Conservation (phyloP, 2,113 vertebrate species). For the Neotoma lepida region DNA sequence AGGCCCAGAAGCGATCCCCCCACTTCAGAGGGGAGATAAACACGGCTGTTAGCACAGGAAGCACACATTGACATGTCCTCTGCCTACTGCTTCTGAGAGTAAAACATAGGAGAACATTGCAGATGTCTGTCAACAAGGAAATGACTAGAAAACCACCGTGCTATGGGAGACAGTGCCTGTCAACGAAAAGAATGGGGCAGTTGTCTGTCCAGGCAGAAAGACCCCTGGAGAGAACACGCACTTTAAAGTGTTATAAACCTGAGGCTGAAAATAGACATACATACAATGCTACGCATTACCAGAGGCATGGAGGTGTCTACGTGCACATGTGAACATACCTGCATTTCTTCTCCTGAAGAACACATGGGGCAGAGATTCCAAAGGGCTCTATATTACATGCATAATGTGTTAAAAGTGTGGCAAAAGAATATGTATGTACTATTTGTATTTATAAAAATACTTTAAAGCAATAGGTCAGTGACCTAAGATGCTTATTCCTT, state of each 20-base stretch:
- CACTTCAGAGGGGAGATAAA: background rate
- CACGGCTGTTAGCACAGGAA: rapidly evolving
- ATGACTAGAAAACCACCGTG: background rate
- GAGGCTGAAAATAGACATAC: background rate
- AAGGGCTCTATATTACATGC: background rate
- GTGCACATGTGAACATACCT: background rate
- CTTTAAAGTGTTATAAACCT: background rate
- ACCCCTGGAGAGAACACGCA: background rate
- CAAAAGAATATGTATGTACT: background rate
- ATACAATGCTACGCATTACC: background rate
- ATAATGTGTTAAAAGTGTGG: background rate
- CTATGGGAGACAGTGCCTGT: background rate
- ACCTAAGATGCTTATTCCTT: background rate
- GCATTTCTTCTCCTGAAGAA: background rate
- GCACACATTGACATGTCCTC: no score
- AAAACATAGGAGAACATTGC: background rate
- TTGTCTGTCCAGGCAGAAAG: background rate
- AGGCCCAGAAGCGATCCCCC: background rate
- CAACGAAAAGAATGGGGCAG: background rate
- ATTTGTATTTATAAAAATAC: slow-evolving; percentile 30
- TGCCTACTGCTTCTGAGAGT: background rate
- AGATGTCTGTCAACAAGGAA: background rate
- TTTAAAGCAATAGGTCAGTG: background rate
- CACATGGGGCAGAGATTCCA: background rate
- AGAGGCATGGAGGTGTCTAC: background rate